Conservation (phyloP, 2,797 vertebrate species). For the Meriones psammophilus region DNA sequence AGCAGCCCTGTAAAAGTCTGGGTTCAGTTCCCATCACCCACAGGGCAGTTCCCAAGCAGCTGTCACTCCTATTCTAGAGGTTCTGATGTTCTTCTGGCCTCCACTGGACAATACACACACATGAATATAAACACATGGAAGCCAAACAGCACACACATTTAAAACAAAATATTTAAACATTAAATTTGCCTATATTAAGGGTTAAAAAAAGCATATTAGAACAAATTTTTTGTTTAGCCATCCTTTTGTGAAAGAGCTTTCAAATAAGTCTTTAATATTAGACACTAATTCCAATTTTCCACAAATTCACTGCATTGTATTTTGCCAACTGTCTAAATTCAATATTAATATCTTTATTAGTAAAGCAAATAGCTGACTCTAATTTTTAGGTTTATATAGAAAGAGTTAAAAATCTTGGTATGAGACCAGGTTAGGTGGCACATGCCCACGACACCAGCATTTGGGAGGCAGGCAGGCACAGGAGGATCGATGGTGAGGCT, state of each 20-base stretch:
- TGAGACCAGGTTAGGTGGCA: not conserved
- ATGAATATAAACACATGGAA: not conserved
- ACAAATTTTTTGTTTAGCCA: conserved; percentile 40
- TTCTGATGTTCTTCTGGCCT: not conserved
- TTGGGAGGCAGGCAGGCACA: not conserved
- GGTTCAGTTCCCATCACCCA: not conserved
- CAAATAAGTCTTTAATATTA: conserved; percentile 62
- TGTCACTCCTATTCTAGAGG: not conserved
- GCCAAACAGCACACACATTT: not conserved
- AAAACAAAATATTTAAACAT: conserved; percentile 27
- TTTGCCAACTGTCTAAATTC: conserved; percentile 44
- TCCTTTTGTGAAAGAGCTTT: conserved; percentile 52
- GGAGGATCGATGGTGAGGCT: no score
- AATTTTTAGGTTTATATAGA: conserved; percentile 60
- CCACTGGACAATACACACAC: not conserved
- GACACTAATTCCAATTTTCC: conserved; percentile 15
- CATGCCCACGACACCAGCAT: not conserved
- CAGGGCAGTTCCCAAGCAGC: not conserved
- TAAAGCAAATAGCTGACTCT: conserved; percentile 32
- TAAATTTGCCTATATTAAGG: conserved; percentile 55
- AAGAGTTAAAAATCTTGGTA: conserved; percentile 61
- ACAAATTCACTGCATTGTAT: conserved; percentile 34
- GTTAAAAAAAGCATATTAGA: not conserved
- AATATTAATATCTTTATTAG: conserved; percentile 14
- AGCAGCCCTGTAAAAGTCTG: not conserved